Base-by-base conservation (phyloP, 1,140 invertebrate genomes). In the Aplysia californica region DNA sequence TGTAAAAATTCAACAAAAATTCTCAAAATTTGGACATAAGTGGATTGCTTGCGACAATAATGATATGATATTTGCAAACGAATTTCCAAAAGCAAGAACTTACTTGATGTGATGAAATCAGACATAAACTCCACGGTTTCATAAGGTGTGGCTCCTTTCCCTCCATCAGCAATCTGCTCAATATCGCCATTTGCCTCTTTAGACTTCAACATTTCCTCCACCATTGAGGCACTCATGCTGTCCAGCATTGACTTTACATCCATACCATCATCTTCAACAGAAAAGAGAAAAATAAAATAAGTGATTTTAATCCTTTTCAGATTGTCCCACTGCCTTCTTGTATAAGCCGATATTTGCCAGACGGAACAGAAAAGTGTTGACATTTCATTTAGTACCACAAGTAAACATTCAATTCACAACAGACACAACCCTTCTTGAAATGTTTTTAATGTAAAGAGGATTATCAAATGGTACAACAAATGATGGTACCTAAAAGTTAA, bases 181-280 rank as follows among this genome's bases (percentile, higher is more conserved):
- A 66, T 66, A 29, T 75, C 72, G 5, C 36, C 72, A 29, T 38
- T 41, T 29, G 72, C 72, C 35, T 50, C 61, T 20, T 75, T 41
- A 1, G 58, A 26, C 26, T 75, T 75, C 72, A 75, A 65, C 36
- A 75, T 56, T 31, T 75, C 72, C 50, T 65, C 72, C 21, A 66
- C 72, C 72, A 75, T 75, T n/a, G 72, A 75, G 39, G 72, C 61
- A 33, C 59, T 75, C 72, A 75, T 75, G 41, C 72, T 75, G 38
- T 75, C 72, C 1, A 75, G 20, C 26, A 75, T 64, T 4, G 72
- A 75, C 36, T 64, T 75, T 6, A 75, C 35, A 55, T 75, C 72
- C 1, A 75, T 50, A 0, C 59, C 72, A 44, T 75, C 72, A 75
- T 75, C 72, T 75, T 10, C 6, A 61, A 61, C 10, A 18, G 29